Conservation (phyloP, 2,797 vertebrate genomes). For the Oreochromis mossambicus region DNA sequence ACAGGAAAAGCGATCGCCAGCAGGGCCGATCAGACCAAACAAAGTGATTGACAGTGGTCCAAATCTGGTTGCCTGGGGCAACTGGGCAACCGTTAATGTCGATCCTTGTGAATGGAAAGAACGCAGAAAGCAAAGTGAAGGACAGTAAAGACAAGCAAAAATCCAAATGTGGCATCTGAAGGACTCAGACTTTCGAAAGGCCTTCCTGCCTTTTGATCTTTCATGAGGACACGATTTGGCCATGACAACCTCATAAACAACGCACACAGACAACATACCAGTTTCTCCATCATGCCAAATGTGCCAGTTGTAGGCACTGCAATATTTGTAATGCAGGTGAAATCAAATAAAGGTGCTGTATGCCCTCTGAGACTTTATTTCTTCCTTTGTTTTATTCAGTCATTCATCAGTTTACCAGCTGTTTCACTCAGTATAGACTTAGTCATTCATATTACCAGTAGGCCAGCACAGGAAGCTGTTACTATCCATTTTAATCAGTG, state of each 20-base stretch:
- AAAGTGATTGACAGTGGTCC: conserved; percentile 17
- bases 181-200: not conserved
- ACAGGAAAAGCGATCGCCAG: not conserved
- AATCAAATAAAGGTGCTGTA: not conserved
- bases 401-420: not conserved
- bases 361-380: not conserved
- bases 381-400: not conserved
- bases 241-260: conserved; percentile 11
- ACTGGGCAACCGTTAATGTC: not conserved
- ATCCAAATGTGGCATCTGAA: not conserved
- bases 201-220: conserved; percentile 21
- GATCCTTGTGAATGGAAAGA: not conserved
- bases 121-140: not conserved
- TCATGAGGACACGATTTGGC: conserved; percentile 12
- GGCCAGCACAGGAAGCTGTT: not conserved
- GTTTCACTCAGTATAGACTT: not conserved
- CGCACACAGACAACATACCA: not conserved
- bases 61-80: conserved; percentile 17
- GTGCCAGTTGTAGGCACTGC: not conserved
- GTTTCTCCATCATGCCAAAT: not conserved
- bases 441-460: not conserved
- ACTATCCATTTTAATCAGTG: not conserved
- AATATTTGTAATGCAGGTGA: not conserved
- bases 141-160: not conserved
- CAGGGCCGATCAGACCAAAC: conserved; percentile 10